Evolutionary conservation across 2,113 vertebrate genomes (phyloP).

Genomic region (Rhipidura dahli): DNA sequence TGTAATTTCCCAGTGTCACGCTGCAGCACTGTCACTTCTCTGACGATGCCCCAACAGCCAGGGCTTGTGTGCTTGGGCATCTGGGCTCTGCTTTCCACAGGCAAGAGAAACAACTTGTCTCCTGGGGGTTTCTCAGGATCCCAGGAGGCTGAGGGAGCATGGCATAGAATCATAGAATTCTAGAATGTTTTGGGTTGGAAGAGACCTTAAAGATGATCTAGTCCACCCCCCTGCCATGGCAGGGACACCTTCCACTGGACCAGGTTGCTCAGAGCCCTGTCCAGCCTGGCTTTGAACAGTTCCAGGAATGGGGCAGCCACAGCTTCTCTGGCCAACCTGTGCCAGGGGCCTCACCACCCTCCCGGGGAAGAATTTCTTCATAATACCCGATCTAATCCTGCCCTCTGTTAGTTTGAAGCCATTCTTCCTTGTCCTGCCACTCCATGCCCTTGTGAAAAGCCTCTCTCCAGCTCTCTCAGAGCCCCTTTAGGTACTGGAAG

Average conservation of each 20-base stretch:
- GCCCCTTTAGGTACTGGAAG: neutral
- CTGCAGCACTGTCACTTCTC: neutral
- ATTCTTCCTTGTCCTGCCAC: neutral
- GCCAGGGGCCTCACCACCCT: neutral
- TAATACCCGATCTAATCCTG: neutral
- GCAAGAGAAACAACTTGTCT: neutral
- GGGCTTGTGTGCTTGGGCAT: neutral
- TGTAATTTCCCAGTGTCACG: fast-evolving
- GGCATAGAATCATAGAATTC: neutral
- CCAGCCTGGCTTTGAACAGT: neutral
- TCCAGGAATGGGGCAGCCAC: neutral
- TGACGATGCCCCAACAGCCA: fast-evolving
- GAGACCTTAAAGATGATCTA: neutral
- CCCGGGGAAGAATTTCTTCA: neutral
- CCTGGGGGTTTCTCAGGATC: neutral
- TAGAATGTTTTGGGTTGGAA: neutral
- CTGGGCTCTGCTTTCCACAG: neutral
- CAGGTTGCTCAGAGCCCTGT: neutral
- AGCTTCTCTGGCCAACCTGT: neutral
- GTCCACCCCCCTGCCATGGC: neutral
- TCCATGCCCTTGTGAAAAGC: neutral
- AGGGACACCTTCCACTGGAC: neutral
- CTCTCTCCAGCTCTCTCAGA: neutral
- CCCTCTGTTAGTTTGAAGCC: neutral
- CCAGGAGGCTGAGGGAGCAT: neutral